Evolutionary conservation across 1,140 invertebrate species (phyloP).

Genomic region (Coenobita brevimanus): DNA sequence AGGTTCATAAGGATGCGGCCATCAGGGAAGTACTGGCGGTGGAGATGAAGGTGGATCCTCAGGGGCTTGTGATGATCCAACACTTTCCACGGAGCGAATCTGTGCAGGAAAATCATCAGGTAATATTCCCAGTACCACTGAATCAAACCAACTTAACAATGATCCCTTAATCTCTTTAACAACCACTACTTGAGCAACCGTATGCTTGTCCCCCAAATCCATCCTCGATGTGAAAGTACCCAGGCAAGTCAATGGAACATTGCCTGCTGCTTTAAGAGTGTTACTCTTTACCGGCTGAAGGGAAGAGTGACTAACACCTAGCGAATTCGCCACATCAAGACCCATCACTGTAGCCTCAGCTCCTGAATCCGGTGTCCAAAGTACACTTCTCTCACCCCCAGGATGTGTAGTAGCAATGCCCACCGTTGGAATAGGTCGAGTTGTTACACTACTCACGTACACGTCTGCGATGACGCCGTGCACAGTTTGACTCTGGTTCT

Average conservation of each 20-base stretch:
- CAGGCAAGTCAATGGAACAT: background rate
- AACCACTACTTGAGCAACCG: background rate
- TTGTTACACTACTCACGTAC: background rate
- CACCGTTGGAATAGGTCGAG: background rate
- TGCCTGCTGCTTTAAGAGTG: background rate
- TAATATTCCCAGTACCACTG: background rate
- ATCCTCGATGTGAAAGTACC: background rate
- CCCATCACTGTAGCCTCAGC: background rate
- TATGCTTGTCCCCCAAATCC: background rate
- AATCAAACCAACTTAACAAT: conserved; percentile 1
- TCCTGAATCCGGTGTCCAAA: conserved; percentile 7
- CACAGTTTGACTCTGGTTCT: background rate
- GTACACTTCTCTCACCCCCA: background rate
- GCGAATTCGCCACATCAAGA: background rate
- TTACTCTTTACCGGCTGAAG: background rate
- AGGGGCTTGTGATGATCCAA: background rate
- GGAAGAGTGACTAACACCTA: background rate
- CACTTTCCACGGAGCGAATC: background rate
- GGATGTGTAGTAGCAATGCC: background rate
- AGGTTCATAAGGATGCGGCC: background rate
- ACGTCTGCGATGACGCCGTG: background rate
- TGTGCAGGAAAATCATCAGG: background rate
- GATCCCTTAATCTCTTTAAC: background rate
- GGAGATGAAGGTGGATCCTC: background rate
- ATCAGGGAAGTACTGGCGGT: background rate